Evolutionary conservation across 2,113 vertebrate genomes (phyloP).

Genomic region (Nothobranchius kuhntae): DNA sequence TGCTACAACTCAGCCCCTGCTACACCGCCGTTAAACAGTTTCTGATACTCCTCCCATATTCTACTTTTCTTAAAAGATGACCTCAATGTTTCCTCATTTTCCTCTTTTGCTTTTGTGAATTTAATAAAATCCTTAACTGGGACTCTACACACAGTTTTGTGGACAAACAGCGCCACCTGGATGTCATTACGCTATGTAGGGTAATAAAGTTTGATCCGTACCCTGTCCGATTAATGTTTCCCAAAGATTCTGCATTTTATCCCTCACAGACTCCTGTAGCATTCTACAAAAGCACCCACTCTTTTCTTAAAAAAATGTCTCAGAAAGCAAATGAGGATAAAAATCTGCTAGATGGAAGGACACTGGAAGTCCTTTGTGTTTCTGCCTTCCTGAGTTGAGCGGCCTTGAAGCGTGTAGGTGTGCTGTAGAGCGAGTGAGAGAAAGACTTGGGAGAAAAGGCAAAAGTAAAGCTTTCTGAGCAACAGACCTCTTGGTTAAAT

Average conservation of each 20-base stretch:
- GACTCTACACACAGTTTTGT: background rate
- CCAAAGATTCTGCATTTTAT: background rate
- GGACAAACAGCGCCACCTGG: constrained; percentile 12
- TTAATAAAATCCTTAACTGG: too few species aligned
- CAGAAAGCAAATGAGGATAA: constrained; percentile 8
- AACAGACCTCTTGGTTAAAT: constrained; percentile 57
- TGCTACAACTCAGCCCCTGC: background rate
- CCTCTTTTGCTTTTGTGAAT: too few species aligned
- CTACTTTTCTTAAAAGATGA: background rate
- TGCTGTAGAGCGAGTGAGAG: constrained; percentile 9
- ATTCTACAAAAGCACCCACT: background rate
- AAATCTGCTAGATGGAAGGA: constrained; percentile 23
- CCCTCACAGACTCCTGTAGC: background rate
- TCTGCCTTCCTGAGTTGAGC: constrained; percentile 61
- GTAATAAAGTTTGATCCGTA: constrained; percentile 20
- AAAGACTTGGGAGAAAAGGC: constrained; percentile 22
- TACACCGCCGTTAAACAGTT: background rate
- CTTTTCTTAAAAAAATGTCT: background rate
- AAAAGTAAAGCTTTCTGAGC: constrained; percentile 75
- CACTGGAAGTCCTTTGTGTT: constrained; percentile 9
- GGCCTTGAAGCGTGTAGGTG: constrained; percentile 36
- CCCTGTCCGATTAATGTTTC: constrained; percentile 1
- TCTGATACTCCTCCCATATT: background rate
- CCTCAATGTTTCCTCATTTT: background rate
- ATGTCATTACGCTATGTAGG: constrained; percentile 1